Conservation (phyloP, 2,113 vertebrate genomes). For the Gorsachius goisagi region DNA sequence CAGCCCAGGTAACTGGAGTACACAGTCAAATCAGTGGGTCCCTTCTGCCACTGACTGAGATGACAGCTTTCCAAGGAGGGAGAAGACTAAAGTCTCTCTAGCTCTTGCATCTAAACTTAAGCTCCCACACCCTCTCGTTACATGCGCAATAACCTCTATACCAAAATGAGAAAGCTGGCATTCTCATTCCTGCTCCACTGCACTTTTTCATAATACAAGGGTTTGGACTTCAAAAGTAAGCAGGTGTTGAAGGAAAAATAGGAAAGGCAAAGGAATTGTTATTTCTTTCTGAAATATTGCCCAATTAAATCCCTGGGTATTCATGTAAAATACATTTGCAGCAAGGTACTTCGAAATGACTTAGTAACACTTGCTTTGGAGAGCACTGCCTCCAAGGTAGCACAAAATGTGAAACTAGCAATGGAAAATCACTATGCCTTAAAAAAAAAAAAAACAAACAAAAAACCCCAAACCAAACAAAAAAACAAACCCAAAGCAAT, state of each 20-base stretch:
- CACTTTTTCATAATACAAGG: neutral
- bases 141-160: neutral
- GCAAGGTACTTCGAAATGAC: constrained; percentile 13
- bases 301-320: constrained; percentile 24
- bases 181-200: neutral
- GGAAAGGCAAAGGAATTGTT: neutral
- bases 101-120: neutral
- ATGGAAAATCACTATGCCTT: constrained; percentile 30
- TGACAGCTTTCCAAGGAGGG: neutral
- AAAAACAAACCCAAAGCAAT: neutral
- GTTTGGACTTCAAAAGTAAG: neutral
- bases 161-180: neutral
- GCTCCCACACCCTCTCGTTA: neutral
- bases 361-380: neutral
- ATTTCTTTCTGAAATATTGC: neutral
- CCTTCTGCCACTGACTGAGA: neutral
- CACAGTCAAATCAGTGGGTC: neutral
- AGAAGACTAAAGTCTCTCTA: neutral
- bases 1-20: neutral
- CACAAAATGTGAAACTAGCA: neutral
- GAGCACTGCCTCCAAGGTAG: neutral
- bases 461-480: neutral
- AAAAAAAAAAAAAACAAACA: neutral
- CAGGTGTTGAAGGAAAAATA: constrained; percentile 9
- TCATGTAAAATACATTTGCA: neutral